Base-by-base conservation (phyloP, 2,113 vertebrate genomes). In the Pachypanchax playfairii region DNA sequence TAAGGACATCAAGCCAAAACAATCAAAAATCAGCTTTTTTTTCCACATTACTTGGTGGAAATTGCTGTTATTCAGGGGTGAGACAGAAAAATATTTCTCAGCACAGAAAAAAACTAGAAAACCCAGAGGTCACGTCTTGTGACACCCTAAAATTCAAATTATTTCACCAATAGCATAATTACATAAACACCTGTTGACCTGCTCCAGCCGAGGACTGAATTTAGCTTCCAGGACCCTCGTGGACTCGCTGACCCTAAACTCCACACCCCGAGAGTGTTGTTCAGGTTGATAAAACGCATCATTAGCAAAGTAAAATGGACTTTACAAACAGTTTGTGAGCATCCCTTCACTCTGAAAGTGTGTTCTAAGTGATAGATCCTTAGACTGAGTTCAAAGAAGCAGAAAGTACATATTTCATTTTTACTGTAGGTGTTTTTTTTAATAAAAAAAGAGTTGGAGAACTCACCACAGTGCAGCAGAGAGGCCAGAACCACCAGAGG, bases 401-500 rank as follows among this genome's bases (percentile, higher is more conserved):
- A n/a, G n/a, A n/a, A n/a, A n/a, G n/a, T n/a, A n/a, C n/a, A 36
- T 3, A 14, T 36, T 11, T 13, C 35, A 3, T 36, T 29, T 8
- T 36, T 36, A 36, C 54, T 43, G 2, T 11, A 36, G 13, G 54
- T 57, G 24, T 48, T 18, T 26, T 6, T 21, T 43, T 3, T 1
- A 46, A 31, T 2, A 10, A 22, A 22, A 17, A 47, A 26, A 57
- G 31, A 26, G 55, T 44, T 11, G 28, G 36, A 38, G 42, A 54
- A 92, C 97, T 96, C 88, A 98, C 97, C 95, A 99, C 96, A 0
- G 97, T 99, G 89, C 97, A 99, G 89, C 97, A 99, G 14, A 99
- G 94, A 17, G 97, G 97, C 97, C 97, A 99, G 92, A 99, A 99
- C 97, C 97, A 99, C 97, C 97, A 99, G 43, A 99, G 92, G 2